These are phyloP conservation scores for Esox masquinongy DNA, from an alignment of 2,797 vertebrate species.

Conservation along the genomic window DNA sequence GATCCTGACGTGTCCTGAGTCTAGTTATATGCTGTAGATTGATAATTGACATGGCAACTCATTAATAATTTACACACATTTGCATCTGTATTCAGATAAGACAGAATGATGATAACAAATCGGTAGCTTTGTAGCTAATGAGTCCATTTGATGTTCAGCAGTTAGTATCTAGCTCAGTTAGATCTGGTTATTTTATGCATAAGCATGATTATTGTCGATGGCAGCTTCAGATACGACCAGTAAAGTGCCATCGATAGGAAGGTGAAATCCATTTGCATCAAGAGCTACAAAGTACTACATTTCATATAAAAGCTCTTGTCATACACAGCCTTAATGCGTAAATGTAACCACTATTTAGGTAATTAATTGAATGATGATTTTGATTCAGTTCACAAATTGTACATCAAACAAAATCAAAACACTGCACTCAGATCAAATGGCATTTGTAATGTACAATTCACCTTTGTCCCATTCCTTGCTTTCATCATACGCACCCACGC, in stretches of 20 bases:
- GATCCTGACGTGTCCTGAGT: not conserved
- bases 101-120: not conserved
- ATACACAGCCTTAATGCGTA: not conserved
- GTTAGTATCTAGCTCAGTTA: not conserved
- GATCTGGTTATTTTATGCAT: not conserved
- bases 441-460: not conserved
- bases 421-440: not conserved
- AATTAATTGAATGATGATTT: not conserved
- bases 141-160: not conserved
- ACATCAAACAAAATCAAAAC: not conserved
- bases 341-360: not conserved
- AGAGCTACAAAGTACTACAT: not conserved
- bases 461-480: not conserved
- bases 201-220: not conserved
- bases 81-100: conserved; percentile 50
- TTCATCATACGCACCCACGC: not conserved
- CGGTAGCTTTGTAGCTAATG: not conserved
- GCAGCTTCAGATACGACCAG: not conserved
- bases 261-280: not conserved
- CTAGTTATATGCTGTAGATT: conserved; percentile 16
- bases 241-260: not conserved
- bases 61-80: conserved; percentile 53
- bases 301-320: conserved; percentile 1
- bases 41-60: not conserved
- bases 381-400: not conserved